These are phyloP conservation scores for Orchestes rusci DNA, from an alignment of 2,888 invertebrate genomes.

Conservation along the genomic window DNA sequence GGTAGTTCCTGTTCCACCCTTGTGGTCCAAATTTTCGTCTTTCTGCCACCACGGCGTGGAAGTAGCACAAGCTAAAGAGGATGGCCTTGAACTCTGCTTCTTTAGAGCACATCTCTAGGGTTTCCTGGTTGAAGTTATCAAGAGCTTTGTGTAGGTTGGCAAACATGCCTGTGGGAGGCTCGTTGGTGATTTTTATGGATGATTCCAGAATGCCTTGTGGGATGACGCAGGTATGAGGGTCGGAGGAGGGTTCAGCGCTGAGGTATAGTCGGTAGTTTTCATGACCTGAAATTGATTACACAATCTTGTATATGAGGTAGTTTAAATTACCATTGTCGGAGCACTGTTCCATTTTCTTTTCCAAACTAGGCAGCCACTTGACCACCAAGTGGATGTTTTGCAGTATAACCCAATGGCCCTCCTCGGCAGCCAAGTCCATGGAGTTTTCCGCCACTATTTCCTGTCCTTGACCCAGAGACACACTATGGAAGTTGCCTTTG, in stretches of 20 bases:
- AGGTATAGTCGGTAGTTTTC: slow-evolving; percentile 60
- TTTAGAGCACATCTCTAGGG: slow-evolving; percentile 84
- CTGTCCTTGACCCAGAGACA: slow-evolving; percentile 92
- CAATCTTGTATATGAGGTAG: neutral
- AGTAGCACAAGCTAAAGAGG: slow-evolving; percentile 85
- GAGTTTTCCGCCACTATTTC: slow-evolving; percentile 86
- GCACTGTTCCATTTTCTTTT: slow-evolving; percentile 85
- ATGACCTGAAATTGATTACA: slow-evolving; percentile 46
- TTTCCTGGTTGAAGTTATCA: slow-evolving; percentile 88
- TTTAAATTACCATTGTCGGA: slow-evolving; percentile 51
- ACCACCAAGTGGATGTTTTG: slow-evolving; percentile 89
- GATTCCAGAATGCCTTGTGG: slow-evolving; percentile 86
- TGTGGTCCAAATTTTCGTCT: slow-evolving; percentile 91
- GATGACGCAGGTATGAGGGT: slow-evolving; percentile 58
- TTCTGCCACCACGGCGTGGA: slow-evolving; percentile 91
- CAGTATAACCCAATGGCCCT: slow-evolving; percentile 90
- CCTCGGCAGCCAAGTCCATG: slow-evolving; percentile 64
- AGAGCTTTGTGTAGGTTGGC: slow-evolving; percentile 90
- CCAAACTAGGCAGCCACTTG: slow-evolving; percentile 79
- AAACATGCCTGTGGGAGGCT: slow-evolving; percentile 91
- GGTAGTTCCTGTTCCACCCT: slow-evolving; percentile 81
- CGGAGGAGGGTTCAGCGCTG: slow-evolving; percentile 79
- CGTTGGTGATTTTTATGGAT: slow-evolving; percentile 92
- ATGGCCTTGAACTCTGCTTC: slow-evolving; percentile 90
- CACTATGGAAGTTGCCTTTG: slow-evolving; percentile 81